Evolutionary conservation across 2,888 invertebrate species (phyloP).

Genomic region (Drosophila mercatorum): DNA sequence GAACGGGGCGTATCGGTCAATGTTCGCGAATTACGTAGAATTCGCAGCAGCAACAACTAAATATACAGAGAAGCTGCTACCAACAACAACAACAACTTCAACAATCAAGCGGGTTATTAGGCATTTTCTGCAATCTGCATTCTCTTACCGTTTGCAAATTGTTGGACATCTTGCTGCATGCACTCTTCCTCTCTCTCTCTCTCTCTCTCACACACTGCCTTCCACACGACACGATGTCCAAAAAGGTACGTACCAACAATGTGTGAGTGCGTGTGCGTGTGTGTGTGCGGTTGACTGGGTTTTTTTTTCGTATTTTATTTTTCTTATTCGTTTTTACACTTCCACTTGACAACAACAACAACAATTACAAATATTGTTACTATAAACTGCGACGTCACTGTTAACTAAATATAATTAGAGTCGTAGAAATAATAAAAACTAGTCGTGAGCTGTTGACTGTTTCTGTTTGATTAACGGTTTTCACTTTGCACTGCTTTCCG

Average conservation of each 20-base stretch:
- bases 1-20: constrained; percentile 29
- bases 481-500: constrained; percentile 24
- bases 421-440: constrained; percentile 12
- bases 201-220: not conserved
- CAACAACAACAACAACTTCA: not conserved
- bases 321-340: constrained; percentile 22
- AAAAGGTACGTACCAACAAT: constrained; percentile 8
- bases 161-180: constrained; percentile 51
- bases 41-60: not conserved
- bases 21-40: constrained; percentile 26
- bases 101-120: constrained; percentile 17
- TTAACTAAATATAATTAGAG: constrained; percentile 45
- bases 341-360: constrained; percentile 18
- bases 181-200: constrained; percentile 13
- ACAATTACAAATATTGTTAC: constrained; percentile 20
- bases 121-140: constrained; percentile 6
- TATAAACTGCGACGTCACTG: constrained; percentile 40
- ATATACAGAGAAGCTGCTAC: not conserved
- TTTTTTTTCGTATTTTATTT: not conserved
- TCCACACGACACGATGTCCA: constrained; percentile 14
- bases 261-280: not conserved
- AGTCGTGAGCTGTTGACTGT: constrained; percentile 23
- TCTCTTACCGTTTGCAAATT: constrained; percentile 69
- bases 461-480: constrained; percentile 50
- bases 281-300: constrained; percentile 2